Base-by-base conservation (phyloP, 1,140 invertebrate species). In the Leptinotarsa defecta region DNA sequence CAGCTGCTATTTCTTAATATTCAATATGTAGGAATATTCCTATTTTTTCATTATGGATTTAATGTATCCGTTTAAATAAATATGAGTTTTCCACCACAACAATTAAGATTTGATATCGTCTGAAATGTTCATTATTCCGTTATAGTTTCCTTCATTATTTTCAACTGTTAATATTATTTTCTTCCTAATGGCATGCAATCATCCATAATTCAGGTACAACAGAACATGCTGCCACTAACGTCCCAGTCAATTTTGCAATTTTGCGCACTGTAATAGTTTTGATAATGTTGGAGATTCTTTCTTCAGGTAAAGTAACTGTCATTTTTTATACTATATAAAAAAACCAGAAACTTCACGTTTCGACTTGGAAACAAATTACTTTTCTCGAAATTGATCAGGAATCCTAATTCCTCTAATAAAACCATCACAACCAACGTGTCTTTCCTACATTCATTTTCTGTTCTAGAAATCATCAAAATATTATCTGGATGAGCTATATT, bases 341-440 rank as follows among this genome's bases (percentile, higher is more conserved):
- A 6, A 27, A 27, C 4, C 69, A 20, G 3, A 57, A 69, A 20
- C 5, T 71, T 15, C 4, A 13, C 1, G 49, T 76, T 74, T 49
- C 73, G 34, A n/a, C 0, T 11, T 5, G 73, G 74, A 13, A 1
- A 22, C 15, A 70, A 19, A 13, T 17, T 17, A 52, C 75, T 76
- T 73, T 73, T 76, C 6, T 43, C 67, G 6, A n/a, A n/a, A 73
- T 73, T 61, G 22, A 76, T 69, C 5, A 73, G 52, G 69, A 75
- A 75, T 22, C 17, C 70, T 11, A 43, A 43, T 43, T 43, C 1
- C 8, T 43, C 8, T 43, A 3, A 43, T 43, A 11, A 43, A 43
- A 1, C 1, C 2, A 2, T 1, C 34, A 43, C 34, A 67, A 48
- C 19, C 6, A 43, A 34, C 1, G 8, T 34, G 34, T 34, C 8